Conservation (phyloP, 2,113 vertebrate genomes). For the Nibea albiflora region DNA sequence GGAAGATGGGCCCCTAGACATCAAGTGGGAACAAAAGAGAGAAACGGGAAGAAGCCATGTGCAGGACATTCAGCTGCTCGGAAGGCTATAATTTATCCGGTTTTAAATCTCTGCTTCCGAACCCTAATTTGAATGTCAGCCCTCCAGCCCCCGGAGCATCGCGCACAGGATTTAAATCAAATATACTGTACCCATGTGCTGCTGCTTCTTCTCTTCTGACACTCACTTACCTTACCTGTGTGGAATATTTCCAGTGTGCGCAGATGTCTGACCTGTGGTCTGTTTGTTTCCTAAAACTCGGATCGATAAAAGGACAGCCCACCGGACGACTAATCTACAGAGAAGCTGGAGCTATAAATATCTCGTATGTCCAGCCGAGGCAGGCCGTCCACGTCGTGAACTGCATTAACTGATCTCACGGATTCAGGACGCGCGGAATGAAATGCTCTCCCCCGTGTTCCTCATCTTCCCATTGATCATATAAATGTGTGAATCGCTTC, state of each 20-base stretch:
- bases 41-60: conserved; percentile 55
- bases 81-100: conserved; percentile 61
- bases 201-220: conserved; percentile 11
- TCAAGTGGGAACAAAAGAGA: conserved; percentile 59
- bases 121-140: conserved; percentile 72
- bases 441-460: conserved; percentile 48
- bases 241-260: conserved; percentile 42
- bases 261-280: conserved; percentile 59
- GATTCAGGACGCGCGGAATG: conserved; percentile 28
- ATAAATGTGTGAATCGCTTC: conserved; percentile 66
- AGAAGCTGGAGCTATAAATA: conserved; percentile 72
- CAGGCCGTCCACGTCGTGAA: conserved; percentile 41
- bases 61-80: conserved; percentile 60
- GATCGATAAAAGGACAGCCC: conserved; percentile 74
- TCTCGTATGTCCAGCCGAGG: conserved; percentile 71
- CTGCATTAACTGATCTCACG: conserved; percentile 55
- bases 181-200: conserved; percentile 34
- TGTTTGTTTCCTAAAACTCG: conserved; percentile 71
- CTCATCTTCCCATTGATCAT: conserved; percentile 71
- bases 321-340: conserved; percentile 72
- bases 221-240: conserved; percentile 10
- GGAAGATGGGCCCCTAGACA: conserved; percentile 61
- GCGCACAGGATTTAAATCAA: conserved; percentile 53
- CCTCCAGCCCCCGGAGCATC: conserved; percentile 33
- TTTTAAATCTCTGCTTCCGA: conserved; percentile 63